phyloP scores from a whole-genome alignment of 2,113 vertebrate genomes.

The Ictidomys tridecemlineatus region DNA sequence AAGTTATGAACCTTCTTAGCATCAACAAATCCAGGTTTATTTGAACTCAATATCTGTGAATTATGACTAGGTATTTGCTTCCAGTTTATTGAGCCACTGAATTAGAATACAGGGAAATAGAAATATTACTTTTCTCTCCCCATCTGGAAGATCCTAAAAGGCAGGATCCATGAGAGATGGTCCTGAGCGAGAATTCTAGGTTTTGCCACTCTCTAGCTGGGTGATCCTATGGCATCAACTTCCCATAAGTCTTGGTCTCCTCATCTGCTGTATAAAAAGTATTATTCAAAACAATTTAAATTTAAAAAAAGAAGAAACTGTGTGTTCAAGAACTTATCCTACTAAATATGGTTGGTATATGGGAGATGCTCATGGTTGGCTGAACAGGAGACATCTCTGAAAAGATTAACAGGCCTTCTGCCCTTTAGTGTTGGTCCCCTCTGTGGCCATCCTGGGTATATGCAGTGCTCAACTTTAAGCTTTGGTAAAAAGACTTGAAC shows the following conservation, averaged over 20 bases:
- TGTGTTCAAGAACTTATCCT: not conserved
- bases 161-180: not conserved
- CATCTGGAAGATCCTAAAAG: not conserved
- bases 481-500: not conserved
- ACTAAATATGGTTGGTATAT: not conserved
- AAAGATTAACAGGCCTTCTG: not conserved
- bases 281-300: not conserved
- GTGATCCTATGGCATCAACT: not conserved
- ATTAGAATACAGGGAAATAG: slow-evolving; percentile 22
- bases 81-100: slow-evolving; percentile 13
- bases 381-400: not conserved
- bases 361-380: not conserved
- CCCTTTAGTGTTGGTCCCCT: not conserved
- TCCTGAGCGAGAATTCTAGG: not conserved
- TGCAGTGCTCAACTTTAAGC: not conserved
- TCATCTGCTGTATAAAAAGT: not conserved
- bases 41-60: slow-evolving; percentile 54
- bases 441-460: not conserved
- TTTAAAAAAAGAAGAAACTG: not conserved
- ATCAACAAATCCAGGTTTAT: slow-evolving; percentile 56
- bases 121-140: not conserved
- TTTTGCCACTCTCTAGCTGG: not conserved
- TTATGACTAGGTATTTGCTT: slow-evolving; percentile 9
- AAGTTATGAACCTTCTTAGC: not conserved
- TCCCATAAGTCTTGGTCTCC: not conserved